Conservation (phyloP, 2,888 invertebrate genomes). For the Parnassius smintheus region DNA sequence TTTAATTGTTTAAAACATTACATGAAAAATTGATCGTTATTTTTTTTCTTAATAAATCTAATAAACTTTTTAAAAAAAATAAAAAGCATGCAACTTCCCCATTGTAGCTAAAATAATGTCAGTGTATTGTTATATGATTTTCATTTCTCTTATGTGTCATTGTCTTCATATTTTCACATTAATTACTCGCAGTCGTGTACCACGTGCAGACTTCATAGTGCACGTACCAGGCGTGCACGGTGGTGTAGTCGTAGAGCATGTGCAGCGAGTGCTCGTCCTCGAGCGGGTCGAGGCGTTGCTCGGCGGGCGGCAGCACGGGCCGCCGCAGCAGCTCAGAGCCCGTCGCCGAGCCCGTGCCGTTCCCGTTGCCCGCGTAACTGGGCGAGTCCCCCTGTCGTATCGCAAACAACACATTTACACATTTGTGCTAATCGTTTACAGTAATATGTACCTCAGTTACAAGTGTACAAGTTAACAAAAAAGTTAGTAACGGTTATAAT, state of each 20-base stretch:
- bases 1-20: too few species aligned
- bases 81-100: too few species aligned
- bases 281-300: conserved; percentile 88
- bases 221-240: conserved; percentile 90
- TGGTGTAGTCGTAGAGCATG: conserved; percentile 93
- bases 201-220: too few species aligned
- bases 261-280: conserved; percentile 91
- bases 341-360: conserved; percentile 35
- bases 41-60: too few species aligned
- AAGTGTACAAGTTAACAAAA: neutral
- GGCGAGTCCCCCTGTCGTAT: conserved; percentile 39
- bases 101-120: too few species aligned
- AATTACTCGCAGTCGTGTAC: too few species aligned
- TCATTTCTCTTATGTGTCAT: too few species aligned
- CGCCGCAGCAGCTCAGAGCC: conserved; percentile 81
- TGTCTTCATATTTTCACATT: too few species aligned
- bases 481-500: neutral
- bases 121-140: too few species aligned
- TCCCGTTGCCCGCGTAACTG: conserved; percentile 34
- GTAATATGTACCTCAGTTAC: neutral
- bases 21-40: too few species aligned
- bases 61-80: too few species aligned
- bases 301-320: conserved; percentile 88
- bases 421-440: neutral
- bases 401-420: conserved; percentile 2